A percentile compares a stretch with the other conserved stretches of the same genome.
These are phyloP conservation scores for Porites evermanni DNA, from an alignment of 92 coral and sea anemone genomes.

Conservation along the genomic window DNA sequence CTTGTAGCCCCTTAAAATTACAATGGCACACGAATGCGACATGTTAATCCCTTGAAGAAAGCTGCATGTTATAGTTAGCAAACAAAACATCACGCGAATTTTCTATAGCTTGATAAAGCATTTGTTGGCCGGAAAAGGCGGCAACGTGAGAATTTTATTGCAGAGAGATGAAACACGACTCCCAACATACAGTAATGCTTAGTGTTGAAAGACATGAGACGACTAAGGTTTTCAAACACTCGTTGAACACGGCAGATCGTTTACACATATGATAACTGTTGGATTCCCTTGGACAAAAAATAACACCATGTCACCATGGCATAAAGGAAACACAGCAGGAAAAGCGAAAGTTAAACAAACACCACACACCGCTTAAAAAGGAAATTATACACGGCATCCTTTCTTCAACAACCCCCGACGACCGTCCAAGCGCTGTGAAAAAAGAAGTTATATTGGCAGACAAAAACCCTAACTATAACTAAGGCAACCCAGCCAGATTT, in stretches of 20 bases:
- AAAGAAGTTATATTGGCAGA: background rate
- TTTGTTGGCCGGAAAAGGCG: constrained; percentile 24
- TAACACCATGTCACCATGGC: background rate
- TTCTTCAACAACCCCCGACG: background rate
- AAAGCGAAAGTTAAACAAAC: background rate
- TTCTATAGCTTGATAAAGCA: background rate
- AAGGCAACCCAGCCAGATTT: background rate
- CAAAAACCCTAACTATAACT: background rate
- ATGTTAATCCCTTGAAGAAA: background rate
- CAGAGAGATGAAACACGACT: background rate
- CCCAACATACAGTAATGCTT: background rate
- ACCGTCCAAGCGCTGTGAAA: background rate
- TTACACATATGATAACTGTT: background rate
- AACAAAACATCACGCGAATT: background rate
- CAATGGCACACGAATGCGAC: background rate
- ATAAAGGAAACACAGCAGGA: background rate
- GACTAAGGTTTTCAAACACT: background rate
- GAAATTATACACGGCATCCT: background rate
- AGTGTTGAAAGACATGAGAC: too few species aligned
- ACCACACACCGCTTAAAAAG: background rate
- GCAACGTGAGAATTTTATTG: background rate
- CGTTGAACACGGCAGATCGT: background rate
- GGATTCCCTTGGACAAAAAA: background rate
- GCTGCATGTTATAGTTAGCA: background rate
- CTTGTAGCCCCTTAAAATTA: background rate